Conservation (phyloP, 2,888 invertebrate genomes). For the Drosophila macrospina region DNA sequence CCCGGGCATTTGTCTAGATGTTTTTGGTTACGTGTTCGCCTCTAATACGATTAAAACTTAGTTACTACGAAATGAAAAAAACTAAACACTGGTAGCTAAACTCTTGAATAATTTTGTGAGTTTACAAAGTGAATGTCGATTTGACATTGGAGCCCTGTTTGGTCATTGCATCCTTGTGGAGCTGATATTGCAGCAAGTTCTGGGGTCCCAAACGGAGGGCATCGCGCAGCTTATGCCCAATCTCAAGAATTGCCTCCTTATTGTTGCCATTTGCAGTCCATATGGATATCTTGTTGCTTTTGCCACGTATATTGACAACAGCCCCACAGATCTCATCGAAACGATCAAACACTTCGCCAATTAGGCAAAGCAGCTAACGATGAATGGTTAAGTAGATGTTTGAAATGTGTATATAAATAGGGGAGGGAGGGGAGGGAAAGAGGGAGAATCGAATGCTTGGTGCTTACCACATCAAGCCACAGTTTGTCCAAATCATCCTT, state of each 20-base stretch:
- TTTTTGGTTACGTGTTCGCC: neutral
- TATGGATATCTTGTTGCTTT: conserved; percentile 96
- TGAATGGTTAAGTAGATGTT: neutral
- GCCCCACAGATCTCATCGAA: conserved; percentile 98
- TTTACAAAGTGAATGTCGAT: conserved; percentile 84
- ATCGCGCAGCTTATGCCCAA: conserved; percentile 95
- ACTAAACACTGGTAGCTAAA: conserved; percentile 36
- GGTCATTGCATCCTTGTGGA: conserved; percentile 93
- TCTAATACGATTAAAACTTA: conserved; percentile 10
- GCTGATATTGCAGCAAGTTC: conserved; percentile 89
- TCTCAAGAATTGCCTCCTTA: conserved; percentile 92
- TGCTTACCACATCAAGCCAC: conserved; percentile 92
- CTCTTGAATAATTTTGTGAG: conserved; percentile 33
- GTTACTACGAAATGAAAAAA: conserved; percentile 12
- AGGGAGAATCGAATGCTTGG: no score
- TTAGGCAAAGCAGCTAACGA: conserved; percentile 91
- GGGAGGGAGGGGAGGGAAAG: no score
- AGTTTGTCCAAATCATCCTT: conserved; percentile 91
- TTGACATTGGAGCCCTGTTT: conserved; percentile 93
- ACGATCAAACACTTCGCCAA: conserved; percentile 98
- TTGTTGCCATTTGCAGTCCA: conserved; percentile 96
- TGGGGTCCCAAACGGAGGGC: conserved; percentile 89
- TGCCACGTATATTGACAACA: conserved; percentile 96
- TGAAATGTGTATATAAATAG: neutral
- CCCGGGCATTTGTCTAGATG: conserved; percentile 4